Conservation (phyloP, 2,113 vertebrate genomes). For the Hydrolagus affinis region DNA sequence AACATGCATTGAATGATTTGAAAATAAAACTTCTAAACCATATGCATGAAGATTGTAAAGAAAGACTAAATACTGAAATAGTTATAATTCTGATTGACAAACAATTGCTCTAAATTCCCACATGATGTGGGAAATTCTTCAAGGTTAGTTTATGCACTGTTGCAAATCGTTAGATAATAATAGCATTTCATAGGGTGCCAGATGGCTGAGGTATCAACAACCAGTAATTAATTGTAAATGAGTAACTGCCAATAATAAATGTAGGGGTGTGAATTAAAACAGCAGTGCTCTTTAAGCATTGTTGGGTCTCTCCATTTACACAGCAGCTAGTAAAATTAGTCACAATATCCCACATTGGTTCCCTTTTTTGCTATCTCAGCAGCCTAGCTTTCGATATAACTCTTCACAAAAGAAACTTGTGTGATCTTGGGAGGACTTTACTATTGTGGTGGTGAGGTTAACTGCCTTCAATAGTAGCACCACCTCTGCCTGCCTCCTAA, state of each 20-base stretch:
- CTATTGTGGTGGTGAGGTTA: too few species aligned
- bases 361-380: too few species aligned
- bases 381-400: too few species aligned
- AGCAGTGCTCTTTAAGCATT: slow-evolving; percentile 25
- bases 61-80: too few species aligned
- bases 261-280: slow-evolving; percentile 33
- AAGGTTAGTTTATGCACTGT: slow-evolving; percentile 19
- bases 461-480: too few species aligned
- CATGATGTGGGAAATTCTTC: slow-evolving; percentile 13
- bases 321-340: slow-evolving; percentile 13
- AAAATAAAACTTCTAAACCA: neutral
- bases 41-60: neutral
- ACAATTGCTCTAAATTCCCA: slow-evolving; percentile 18
- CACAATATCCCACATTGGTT: neutral
- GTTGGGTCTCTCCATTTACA: slow-evolving; percentile 13
- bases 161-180: slow-evolving; percentile 18
- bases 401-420: too few species aligned
- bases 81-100: too few species aligned
- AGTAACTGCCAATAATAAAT: slow-evolving; percentile 34
- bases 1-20: neutral
- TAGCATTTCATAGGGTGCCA: slow-evolving; percentile 37
- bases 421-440: too few species aligned
- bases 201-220: slow-evolving; percentile 42
- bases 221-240: slow-evolving; percentile 46
- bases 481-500: too few species aligned